Evolutionary conservation across 2,113 vertebrate species (phyloP), one percentile per base, ranked within the genome.

Genomic region (Chelonoidis abingdonii): DNA sequence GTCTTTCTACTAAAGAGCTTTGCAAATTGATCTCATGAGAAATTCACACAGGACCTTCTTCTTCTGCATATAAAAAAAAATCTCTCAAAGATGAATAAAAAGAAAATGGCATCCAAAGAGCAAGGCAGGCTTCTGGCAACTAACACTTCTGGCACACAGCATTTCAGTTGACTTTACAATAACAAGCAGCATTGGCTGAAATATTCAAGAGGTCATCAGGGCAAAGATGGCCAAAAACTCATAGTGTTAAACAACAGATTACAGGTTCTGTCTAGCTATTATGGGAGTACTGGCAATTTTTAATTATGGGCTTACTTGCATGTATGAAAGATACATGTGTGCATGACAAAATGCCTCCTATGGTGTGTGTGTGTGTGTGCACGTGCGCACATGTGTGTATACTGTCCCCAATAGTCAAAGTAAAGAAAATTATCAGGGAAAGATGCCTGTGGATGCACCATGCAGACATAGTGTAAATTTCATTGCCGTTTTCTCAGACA

Each of bases 11-110:
- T 97, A 94, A 95, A 97, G 93, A 97, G 85, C 75, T 91, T 97
- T 89, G 94, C 96, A 98, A 98, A 98, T 97, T 98, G 97, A 96
- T 97, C 98, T 97, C 97, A 89, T 47, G 97, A 98, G 98, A 91
- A 97, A 98, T 96, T 92, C 95, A 35, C 19, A 3, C 53, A 93
- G 94, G 91, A 94, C 83, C 94, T 97, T 96, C 96, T 95, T 98
- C 94, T 94, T 96, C 95, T 85, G 93, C 90, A 94, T 93, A 90
- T 95, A 88, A 92, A 87, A 91, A 91, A 50, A 38, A 52, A 50
- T 10, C 57, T 95, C 79, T 95, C 82, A 89, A 88, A 95, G 93
- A 98, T 95, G 97, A 96, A 97, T 97, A 94, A 97, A 97, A 97
- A 94, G 81, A 90, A 94, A 94, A 95, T 47, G 85, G 89, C 94